Base-by-base conservation (phyloP, 37 sponge, comb jelly and placozoan species). In the Bolinopsis microptera region DNA sequence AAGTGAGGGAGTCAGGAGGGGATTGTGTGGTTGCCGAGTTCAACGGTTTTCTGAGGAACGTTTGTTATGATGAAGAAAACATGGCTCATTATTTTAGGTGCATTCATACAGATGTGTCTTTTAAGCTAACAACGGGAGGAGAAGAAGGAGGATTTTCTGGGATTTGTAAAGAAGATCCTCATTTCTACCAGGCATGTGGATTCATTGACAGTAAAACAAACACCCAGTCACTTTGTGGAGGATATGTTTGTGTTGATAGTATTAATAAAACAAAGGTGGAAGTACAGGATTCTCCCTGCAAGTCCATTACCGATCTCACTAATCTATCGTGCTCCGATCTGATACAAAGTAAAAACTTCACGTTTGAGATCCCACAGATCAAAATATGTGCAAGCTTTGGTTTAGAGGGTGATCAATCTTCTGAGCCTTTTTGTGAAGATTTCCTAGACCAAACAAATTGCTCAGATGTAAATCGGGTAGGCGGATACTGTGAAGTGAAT, bases 381-480 rank as follows among this genome's bases (percentile, higher is more conserved):
- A 48, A 48, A n/a, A n/a, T n/a, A n/a, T n/a, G n/a, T n/a, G n/a
- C n/a, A n/a, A n/a, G n/a, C n/a, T n/a, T n/a, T n/a, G n/a, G n/a
- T n/a, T n/a, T n/a, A n/a, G n/a, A n/a, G n/a, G n/a, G n/a, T n/a
- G n/a, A n/a, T n/a, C n/a, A n/a, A n/a, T n/a, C n/a, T n/a, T n/a
- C n/a, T n/a, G n/a, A n/a, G n/a, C 68, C 68, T 67, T 67, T 22
- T 21, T 74, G 76, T n/a, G 76, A 74, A 8, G 28, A 74, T 74
- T 74, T 74, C 27, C 76, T 8, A 5, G 76, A 74, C 24, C 76
- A 74, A 74, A 74, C 76, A 21, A 74, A 74, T 27, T 74, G 76
- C 24, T 74, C 76, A 26, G 76, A 74, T n/a, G 27, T 27, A 8
- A 74, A n/a, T 25, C 13, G 28, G 76, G 76, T 74, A 8, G 76